A percentile compares a stretch with the other conserved stretches of the same genome.
Evolutionary conservation across 2,113 vertebrate genomes (phyloP).

Genomic region (Apteryx mantelli): DNA sequence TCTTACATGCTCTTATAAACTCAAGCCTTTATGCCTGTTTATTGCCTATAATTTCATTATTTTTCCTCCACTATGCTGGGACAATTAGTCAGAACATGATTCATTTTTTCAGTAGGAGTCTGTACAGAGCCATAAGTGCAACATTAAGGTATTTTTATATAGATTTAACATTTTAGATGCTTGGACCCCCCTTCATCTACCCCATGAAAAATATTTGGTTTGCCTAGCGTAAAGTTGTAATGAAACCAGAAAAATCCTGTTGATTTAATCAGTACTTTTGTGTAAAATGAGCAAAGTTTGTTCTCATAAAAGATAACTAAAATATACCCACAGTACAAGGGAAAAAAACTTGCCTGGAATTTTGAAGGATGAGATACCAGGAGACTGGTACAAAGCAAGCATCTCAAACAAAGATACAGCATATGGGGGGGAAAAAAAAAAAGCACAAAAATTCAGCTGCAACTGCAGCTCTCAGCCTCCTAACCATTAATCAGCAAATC

Average conservation of each 20-base stretch:
- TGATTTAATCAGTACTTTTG: not conserved
- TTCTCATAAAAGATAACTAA: not conserved
- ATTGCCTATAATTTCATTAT: not conserved
- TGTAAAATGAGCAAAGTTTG: not conserved
- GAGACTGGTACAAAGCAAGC: not conserved
- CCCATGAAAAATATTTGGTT: not conserved
- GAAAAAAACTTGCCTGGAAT: not conserved
- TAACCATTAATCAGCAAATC: not conserved
- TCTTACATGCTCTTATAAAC: not conserved
- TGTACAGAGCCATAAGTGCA: not conserved
- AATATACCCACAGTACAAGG: not conserved
- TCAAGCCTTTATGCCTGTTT: not conserved
- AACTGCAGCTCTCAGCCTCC: not conserved
- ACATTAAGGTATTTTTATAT: not conserved
- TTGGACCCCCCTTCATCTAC: not conserved
- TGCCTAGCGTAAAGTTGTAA: not conserved
- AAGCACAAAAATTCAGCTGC: not conserved
- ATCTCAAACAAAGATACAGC: not conserved
- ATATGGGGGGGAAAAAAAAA: not conserved
- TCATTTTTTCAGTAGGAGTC: not conserved
- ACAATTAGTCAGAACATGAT: not conserved
- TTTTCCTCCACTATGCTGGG: not conserved
- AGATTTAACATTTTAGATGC: not conserved
- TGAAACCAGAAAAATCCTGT: not conserved
- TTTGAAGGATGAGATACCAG: not conserved